Evolutionary conservation across 92 coral and sea anemone genomes (phyloP).

Genomic region (Hydrozoanthus gracilis): DNA sequence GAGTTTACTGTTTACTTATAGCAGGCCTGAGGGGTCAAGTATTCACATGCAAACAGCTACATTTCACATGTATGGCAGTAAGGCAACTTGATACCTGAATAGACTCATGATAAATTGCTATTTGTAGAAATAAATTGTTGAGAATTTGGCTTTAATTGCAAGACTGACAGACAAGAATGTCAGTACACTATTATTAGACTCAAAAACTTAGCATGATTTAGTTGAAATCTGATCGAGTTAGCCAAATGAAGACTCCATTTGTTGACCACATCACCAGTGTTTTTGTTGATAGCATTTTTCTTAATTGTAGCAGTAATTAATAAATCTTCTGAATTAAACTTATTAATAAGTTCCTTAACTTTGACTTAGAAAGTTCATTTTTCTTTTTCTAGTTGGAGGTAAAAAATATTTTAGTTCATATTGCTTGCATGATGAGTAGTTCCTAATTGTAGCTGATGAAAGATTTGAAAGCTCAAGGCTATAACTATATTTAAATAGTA

Average conservation of each 20-base stretch:
- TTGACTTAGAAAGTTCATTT: too few species aligned
- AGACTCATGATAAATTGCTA: constrained; percentile 17
- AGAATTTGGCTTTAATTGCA: neutral
- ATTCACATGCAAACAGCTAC: neutral
- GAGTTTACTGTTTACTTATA: neutral
- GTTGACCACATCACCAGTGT: too few species aligned
- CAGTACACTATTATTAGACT: neutral
- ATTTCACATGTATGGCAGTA: neutral
- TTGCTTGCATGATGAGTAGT: too few species aligned
- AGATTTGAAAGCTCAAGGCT: constrained; percentile 13
- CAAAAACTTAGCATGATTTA: neutral
- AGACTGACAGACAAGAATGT: neutral
- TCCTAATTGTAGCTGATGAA: neutral
- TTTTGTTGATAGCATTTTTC: too few species aligned
- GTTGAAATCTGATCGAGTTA: too few species aligned
- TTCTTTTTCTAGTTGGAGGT: too few species aligned
- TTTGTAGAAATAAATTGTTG: constrained; percentile 9
- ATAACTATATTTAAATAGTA: neutral
- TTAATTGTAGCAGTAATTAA: too few species aligned
- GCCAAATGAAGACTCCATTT: too few species aligned
- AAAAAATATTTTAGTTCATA: too few species aligned
- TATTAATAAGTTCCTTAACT: too few species aligned
- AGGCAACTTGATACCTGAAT: constrained; percentile 26
- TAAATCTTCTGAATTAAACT: too few species aligned
- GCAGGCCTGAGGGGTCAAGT: constrained; percentile 25